Conservation (phyloP, 2,797 vertebrate species). For the Mus minutoides region DNA sequence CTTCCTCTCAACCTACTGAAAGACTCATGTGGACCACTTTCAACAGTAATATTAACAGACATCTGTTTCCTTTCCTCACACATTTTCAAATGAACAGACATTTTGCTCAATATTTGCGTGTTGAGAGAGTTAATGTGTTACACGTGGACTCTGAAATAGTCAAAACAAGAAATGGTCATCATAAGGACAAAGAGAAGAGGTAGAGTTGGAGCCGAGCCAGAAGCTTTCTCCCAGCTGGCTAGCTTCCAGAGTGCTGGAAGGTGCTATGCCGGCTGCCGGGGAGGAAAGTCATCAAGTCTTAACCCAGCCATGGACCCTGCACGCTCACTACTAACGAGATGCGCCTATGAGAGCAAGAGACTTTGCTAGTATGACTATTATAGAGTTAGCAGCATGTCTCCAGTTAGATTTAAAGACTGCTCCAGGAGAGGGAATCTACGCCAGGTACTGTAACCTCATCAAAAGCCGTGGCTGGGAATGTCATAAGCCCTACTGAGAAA, state of each 20-base stretch:
- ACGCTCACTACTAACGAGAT: neutral
- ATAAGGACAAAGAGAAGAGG: neutral
- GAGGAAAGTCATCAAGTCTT: no score
- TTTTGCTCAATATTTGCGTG: constrained; percentile 19
- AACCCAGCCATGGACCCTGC: neutral
- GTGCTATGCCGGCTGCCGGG: neutral
- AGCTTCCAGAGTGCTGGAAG: neutral
- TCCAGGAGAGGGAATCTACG: neutral
- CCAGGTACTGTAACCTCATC: neutral
- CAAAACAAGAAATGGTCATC: neutral
- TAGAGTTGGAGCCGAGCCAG: neutral
- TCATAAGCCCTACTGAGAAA: neutral
- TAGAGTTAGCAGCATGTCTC: neutral
- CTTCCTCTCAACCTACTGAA: neutral
- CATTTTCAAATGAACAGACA: neutral
- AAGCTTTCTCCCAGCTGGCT: neutral
- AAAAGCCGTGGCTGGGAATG: neutral
- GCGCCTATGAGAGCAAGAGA: neutral
- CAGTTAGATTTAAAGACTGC: no score
- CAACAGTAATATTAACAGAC: neutral
- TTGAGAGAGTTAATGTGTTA: neutral
- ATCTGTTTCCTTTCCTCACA: neutral
- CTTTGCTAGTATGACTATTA: neutral
- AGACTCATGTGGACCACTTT: neutral
- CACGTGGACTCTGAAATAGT: neutral